Evolutionary conservation across 2,113 vertebrate species (phyloP).

Genomic region (Aspiorhynchus laticeps): DNA sequence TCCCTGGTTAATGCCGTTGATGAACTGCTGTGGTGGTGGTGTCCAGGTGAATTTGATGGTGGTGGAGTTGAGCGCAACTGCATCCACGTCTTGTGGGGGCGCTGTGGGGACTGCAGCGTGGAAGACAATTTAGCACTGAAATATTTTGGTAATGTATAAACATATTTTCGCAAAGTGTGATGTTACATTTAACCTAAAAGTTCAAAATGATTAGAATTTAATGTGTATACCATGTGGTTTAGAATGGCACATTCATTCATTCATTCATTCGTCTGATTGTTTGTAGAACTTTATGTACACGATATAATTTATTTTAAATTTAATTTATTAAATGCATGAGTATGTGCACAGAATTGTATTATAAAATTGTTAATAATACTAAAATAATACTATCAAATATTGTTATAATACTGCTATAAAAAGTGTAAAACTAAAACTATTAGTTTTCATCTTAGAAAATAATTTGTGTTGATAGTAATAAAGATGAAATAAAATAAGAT

Average conservation of each 20-base stretch:
- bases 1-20: slow-evolving; percentile 96
- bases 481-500: too few relatives aligned
- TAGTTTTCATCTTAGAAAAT: too few relatives aligned
- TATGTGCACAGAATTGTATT: not conserved
- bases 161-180: not conserved
- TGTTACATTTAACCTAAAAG: not conserved
- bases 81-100: slow-evolving; percentile 88
- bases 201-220: not conserved
- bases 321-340: not conserved
- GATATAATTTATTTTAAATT: not conserved
- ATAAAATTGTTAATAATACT: not conserved
- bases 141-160: not conserved
- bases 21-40: slow-evolving; percentile 93
- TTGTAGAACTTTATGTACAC: not conserved
- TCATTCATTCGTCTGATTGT: not conserved
- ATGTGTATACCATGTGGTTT: not conserved
- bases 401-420: too few relatives aligned
- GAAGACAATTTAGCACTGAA: slow-evolving; percentile 26
- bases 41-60: slow-evolving; percentile 90
- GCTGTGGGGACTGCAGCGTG: slow-evolving; percentile 86
- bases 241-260: not conserved
- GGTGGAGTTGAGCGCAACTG: slow-evolving; percentile 87
- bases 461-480: too few relatives aligned
- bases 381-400: too few relatives aligned
- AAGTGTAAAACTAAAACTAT: too few relatives aligned